Base-by-base conservation (phyloP, 1,140 invertebrate species). In the Drosophila miranda region DNA sequence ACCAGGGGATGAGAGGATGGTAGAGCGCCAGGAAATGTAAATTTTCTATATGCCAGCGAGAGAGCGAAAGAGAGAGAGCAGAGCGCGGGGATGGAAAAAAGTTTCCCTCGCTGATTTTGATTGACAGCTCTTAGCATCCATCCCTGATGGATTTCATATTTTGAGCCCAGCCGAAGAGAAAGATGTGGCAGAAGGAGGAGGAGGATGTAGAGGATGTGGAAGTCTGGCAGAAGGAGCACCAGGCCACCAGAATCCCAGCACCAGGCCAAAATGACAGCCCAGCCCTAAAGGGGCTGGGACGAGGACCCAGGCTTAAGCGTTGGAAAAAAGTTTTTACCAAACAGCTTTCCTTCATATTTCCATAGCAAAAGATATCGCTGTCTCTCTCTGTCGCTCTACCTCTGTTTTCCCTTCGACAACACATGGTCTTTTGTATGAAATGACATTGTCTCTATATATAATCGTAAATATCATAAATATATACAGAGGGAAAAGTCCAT, bases 111-210 rank as follows among this genome's bases (percentile, higher is more conserved):
- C 82, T 86, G 81, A 86, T 89, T 90, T 90, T 90, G 89, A 90
- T 90, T 90, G 89, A 90, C 89, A 90, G 88, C 80, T 82, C 76
- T 78, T 78, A 83, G 80, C 72, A 88, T 62, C 68, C 82, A 38
- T 90, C 88, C 83, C 89, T 90, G 88, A 90, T 90, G 89, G 88
- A 90, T 90, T 89, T 90, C 84, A 86, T 90, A 90, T 89, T 90
- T 83, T 66, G 84, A 80, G 74, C 78, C 66, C 51, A 56, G 71
- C 77, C 61, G 26, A 3, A 23, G 44, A 46, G 51, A 38, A 68
- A 21, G 62, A 66, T 67, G 62, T 48, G 62, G 30, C 64, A 54
- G 49, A 30, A 9, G 28, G 7, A 3, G 28, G 28, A 30, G 28
- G 3, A 16, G 26, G 49, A 45, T 2, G 9, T 11, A 11, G 34